Percentiles rank a stretch among this genome's conserved stretches.
phyloP scores from a whole-genome alignment of 2,113 vertebrate species.

The Microcebus lehilahytsara region DNA sequence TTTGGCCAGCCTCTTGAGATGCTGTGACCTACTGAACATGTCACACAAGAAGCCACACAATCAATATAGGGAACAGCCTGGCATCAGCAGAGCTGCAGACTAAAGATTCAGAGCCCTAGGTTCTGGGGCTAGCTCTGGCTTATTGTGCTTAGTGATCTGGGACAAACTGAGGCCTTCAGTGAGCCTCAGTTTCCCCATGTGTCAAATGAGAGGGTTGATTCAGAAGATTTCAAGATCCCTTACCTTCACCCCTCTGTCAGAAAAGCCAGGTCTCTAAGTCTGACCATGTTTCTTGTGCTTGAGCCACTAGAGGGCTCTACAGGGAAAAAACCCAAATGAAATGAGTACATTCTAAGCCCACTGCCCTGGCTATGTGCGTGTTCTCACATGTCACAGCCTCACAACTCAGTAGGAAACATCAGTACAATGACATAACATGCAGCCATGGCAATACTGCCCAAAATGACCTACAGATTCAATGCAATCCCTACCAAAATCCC shows the following conservation, averaged over 20 bases:
- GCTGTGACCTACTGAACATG: background rate
- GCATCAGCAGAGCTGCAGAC: background rate
- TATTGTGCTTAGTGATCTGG: background rate
- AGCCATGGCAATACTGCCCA: background rate
- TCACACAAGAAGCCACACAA: background rate
- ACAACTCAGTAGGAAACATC: background rate
- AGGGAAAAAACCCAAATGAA: background rate
- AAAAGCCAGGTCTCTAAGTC: background rate
- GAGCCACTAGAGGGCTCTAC: constrained; percentile 28
- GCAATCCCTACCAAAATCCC: background rate
- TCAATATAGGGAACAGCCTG: background rate
- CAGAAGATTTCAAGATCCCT: background rate
- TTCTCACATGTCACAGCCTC: background rate
- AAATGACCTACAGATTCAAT: background rate
- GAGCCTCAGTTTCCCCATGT: background rate
- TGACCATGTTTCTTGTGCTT: background rate
- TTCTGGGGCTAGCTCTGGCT: background rate
- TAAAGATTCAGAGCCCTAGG: background rate
- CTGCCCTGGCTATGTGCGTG: background rate
- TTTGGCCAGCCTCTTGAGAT: background rate
- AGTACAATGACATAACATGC: background rate
- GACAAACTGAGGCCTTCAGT: background rate
- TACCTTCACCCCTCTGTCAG: background rate
- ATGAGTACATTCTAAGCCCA: background rate
- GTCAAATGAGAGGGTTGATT: background rate